Evolutionary conservation across 1,140 invertebrate species (phyloP).

Genomic region (Drosophila willistoni): DNA sequence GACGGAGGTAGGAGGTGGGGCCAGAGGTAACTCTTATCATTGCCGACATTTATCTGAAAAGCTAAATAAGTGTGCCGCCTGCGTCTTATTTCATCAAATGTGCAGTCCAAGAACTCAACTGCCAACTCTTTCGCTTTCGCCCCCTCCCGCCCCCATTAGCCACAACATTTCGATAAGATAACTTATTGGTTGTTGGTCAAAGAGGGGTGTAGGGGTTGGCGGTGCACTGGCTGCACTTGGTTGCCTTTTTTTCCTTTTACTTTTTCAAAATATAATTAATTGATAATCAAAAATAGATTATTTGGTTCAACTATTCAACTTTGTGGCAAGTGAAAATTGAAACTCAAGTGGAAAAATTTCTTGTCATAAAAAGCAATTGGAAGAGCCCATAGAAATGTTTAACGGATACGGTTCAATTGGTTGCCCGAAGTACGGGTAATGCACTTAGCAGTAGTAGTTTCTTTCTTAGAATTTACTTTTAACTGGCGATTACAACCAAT

Average conservation of each 20-base stretch:
- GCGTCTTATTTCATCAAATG: constrained; percentile 61
- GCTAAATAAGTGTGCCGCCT: constrained; percentile 60
- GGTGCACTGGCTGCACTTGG: constrained; percentile 38
- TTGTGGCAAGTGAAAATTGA: neutral
- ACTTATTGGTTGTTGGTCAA: neutral
- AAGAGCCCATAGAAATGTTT: constrained; percentile 14
- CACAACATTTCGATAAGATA: constrained; percentile 51
- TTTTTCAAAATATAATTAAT: constrained; percentile 67
- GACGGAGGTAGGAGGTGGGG: neutral
- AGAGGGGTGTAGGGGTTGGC: constrained; percentile 3
- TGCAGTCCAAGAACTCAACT: constrained; percentile 13
- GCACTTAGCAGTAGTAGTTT: constrained; percentile 36
- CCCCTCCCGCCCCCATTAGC: neutral
- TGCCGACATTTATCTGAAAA: constrained; percentile 14
- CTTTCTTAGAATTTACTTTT: neutral
- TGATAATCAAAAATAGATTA: constrained; percentile 74
- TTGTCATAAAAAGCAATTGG: constrained; percentile 46
- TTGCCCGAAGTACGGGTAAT: constrained; percentile 42
- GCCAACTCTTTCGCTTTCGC: neutral
- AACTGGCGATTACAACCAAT: constrained; percentile 26
- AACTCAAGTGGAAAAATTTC: constrained; percentile 43
- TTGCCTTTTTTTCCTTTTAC: constrained; percentile 8
- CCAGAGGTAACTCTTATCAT: constrained; percentile 34
- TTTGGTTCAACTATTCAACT: constrained; percentile 4
- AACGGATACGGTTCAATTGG: constrained; percentile 15